Evolutionary conservation across 2,797 vertebrate genomes (phyloP).

Genomic region (Pseudotriccus pelzelni): DNA sequence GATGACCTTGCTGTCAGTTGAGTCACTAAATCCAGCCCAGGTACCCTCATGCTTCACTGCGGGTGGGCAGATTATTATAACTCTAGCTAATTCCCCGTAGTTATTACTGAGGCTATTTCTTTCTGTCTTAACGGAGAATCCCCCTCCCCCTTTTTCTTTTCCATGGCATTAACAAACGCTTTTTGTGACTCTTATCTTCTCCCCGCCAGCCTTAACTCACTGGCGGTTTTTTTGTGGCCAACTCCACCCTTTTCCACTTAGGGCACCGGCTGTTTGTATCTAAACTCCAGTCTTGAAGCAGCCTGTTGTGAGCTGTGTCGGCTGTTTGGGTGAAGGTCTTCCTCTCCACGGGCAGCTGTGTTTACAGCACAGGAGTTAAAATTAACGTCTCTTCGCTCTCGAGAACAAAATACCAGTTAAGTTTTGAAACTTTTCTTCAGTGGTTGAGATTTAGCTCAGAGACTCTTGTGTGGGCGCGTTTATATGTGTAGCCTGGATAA

Average conservation of each 20-base stretch:
- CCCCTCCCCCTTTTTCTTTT: background rate
- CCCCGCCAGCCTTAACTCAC: background rate
- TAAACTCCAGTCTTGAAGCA: background rate
- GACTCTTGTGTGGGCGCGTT: accelerated
- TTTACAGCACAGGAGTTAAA: background rate
- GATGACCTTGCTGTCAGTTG: background rate
- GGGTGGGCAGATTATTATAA: background rate
- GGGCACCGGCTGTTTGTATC: slow-evolving; percentile 32
- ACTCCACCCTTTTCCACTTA: slow-evolving; percentile 55
- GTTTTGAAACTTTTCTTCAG: background rate
- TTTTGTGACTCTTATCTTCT: slow-evolving; percentile 47
- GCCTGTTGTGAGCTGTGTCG: background rate
- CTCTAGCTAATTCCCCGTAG: background rate
- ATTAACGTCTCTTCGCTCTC: background rate
- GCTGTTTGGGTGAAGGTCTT: background rate
- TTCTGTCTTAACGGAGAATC: background rate
- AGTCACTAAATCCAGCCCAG: background rate
- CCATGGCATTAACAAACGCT: background rate
- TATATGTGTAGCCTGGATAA: background rate
- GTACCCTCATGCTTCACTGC: background rate
- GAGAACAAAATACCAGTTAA: slow-evolving; percentile 18
- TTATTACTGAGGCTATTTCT: background rate
- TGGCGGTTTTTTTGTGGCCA: slow-evolving; percentile 60
- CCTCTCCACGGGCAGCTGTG: background rate
- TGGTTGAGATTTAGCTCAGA: background rate